Conservation (phyloP, 2,113 vertebrate genomes). For the Gobiocypris rarus region DNA sequence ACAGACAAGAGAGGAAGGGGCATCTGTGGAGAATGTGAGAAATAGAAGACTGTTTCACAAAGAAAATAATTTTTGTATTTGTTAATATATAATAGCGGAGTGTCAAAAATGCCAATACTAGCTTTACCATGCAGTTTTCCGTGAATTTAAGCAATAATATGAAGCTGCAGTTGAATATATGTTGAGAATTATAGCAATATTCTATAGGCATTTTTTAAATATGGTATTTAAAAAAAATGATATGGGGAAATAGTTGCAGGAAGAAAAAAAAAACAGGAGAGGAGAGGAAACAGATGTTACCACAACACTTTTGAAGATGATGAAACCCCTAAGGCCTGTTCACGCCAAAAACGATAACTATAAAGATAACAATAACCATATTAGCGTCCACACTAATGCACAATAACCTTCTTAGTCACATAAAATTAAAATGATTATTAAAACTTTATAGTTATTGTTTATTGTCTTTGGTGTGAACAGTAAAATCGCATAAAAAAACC, state of each 20-base stretch:
- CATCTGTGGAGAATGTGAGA: neutral
- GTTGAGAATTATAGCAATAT: neutral
- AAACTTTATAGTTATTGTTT: too few species aligned
- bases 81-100: neutral
- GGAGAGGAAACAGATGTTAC: slow-evolving; percentile 11
- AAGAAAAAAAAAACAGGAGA: too few species aligned
- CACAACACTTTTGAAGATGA: neutral
- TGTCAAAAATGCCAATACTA: neutral
- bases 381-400: too few species aligned
- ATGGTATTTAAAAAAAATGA: neutral
- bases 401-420: too few species aligned
- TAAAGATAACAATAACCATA: too few species aligned
- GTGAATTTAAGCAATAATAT: neutral
- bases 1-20: neutral
- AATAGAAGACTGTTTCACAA: neutral
- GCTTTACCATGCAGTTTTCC: neutral
- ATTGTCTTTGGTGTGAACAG: too few species aligned
- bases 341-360: too few species aligned
- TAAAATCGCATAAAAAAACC: too few species aligned
- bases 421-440: too few species aligned
- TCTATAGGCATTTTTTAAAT: neutral
- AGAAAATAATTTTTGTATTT: neutral
- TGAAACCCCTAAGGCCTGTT: neutral
- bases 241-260: neutral
- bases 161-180: too few species aligned